Base-by-base conservation (phyloP, 2,113 vertebrate species). In the Haemorhous mexicanus region DNA sequence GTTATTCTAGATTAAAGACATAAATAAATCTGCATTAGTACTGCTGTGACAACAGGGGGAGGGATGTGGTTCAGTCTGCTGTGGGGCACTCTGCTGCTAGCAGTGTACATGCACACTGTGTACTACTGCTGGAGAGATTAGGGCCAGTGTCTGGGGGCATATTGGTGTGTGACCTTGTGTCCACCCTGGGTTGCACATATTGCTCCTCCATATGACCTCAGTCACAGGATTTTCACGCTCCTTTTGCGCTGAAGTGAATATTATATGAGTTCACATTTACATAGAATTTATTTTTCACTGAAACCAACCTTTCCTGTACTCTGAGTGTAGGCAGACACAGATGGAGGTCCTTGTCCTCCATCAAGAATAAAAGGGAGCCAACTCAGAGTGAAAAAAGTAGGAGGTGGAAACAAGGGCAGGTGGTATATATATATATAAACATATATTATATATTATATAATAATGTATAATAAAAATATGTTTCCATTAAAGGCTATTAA, bases 401-500 rank as follows among this genome's bases (percentile, higher is more conserved):
- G 10, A 52, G 15, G 18, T 46, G 18, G 27, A 69, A 61, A 39
- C 5, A 33, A 44, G 6, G 14, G 18, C 10, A 61, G 4, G 17
- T 11, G 8, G 5, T 13, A 3, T n/a, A 19, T 26, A 5, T 10
- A 7, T 13, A 9, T 16, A 35, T 3, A 6, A 23, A 20, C 7
- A 44, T 16, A 33, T 44, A 30, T 27, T 13, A 16, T 32, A 30
- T 28, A 26, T 28, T 53, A 24, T 27, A 27, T 8, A 10, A 27
- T 22, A 6, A 33, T 27, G 1, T 13, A 28, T 19, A n/a, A 39
- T 12, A 18, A 35, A 88, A 59, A 9, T 55, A 72, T 26, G 1
- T 7, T 67, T 52, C 75, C n/a, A 6, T 63, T 63, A 46, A 22
- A 37, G 30, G 30, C 13, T 64, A 23, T 63, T 26, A 82, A 52